These are phyloP conservation scores for Paratrypauchen microcephalus DNA, from an alignment of 2,797 vertebrate genomes.

Conservation along the genomic window DNA sequence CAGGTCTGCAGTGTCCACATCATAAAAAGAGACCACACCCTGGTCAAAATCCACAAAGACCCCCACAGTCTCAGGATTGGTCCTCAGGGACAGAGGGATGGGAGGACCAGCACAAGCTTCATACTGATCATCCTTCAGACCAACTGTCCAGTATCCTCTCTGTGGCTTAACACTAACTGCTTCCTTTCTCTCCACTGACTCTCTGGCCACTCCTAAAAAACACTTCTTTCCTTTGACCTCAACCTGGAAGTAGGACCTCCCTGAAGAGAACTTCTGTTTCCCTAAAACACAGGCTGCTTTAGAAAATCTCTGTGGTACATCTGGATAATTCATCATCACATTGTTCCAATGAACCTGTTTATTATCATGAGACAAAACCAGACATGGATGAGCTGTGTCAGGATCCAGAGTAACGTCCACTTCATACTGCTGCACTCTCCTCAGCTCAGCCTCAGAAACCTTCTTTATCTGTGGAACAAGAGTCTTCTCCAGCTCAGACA, in stretches of 20 bases:
- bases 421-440: neutral
- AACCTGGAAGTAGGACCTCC: conserved; percentile 6
- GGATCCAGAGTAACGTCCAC: neutral
- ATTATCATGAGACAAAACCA: neutral
- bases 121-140: neutral
- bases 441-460: conserved; percentile 2
- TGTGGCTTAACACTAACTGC: neutral
- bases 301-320: neutral
- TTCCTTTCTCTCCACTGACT: neutral
- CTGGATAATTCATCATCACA: neutral
- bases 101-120: neutral
- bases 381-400: neutral
- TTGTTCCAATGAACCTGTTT: neutral
- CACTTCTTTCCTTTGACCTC: neutral
- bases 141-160: neutral
- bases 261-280: conserved; percentile 1
- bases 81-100: neutral
- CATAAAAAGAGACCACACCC: conserved; percentile 10
- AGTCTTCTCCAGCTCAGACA: conserved; percentile 4
- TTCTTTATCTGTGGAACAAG: neutral
- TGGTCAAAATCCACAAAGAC: neutral
- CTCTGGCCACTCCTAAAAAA: conserved; percentile 1
- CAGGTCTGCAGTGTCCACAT: conserved; percentile 2
- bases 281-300: neutral
- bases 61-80: neutral